A percentile compares a stretch with the other conserved stretches of the same genome.
These are phyloP conservation scores for Lutraria rhynchaena DNA, from an alignment of 1,140 invertebrate genomes.

Conservation along the genomic window DNA sequence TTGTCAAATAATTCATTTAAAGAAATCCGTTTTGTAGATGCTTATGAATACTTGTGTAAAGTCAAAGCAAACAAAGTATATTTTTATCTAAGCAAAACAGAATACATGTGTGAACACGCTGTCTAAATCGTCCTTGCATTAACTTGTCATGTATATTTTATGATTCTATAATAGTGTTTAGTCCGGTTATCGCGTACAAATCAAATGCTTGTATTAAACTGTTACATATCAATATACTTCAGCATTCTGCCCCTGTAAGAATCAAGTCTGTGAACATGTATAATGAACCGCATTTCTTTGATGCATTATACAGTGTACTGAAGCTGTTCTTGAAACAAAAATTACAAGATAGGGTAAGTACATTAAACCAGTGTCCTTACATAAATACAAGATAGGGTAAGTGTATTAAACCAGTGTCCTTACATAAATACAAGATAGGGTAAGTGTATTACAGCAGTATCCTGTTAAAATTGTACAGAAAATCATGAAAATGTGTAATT, in stretches of 20 bases:
- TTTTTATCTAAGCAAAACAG: no score
- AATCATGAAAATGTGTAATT: not conserved
- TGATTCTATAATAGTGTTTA: constrained; percentile 20
- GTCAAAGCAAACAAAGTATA: not conserved
- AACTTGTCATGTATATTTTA: not conserved
- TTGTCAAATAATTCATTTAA: no score
- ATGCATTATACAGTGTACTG: constrained; percentile 23
- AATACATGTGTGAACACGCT: no score
- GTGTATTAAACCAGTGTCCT: not conserved
- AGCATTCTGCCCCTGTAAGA: constrained; percentile 18
- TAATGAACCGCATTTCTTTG: constrained; percentile 25
- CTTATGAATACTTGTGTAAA: constrained; percentile 18
- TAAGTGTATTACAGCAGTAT: no score
- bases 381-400: not conserved
- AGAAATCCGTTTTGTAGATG: no score
- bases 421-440: not conserved
- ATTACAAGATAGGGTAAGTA: constrained; percentile 18
- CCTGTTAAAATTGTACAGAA: not conserved
- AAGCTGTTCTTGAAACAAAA: constrained; percentile 29
- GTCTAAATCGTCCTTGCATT: not conserved
- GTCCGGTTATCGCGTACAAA: no score
- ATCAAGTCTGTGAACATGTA: constrained; percentile 29
- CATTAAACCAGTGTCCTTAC: not conserved
- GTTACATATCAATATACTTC: constrained; percentile 21
- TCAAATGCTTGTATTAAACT: not conserved